Percentiles rank a stretch among this genome's conserved stretches.
Conservation (phyloP, 2,888 invertebrate genomes). For the Dione vanillae region DNA sequence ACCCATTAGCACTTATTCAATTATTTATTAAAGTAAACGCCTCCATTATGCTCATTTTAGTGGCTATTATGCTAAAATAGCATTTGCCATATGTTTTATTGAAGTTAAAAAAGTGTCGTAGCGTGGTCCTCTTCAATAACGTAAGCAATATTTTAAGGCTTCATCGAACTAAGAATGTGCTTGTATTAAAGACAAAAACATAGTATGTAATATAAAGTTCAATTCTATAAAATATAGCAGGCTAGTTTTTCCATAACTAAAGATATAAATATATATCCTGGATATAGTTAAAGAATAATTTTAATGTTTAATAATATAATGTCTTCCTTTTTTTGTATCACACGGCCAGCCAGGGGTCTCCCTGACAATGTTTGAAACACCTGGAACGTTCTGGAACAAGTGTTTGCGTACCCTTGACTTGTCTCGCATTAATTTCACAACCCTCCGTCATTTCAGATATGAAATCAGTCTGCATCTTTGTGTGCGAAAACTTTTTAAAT, state of each 20-base stretch:
- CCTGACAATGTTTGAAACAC: constrained; percentile 39
- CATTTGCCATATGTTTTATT: constrained; percentile 1
- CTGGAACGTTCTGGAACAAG: constrained; percentile 36
- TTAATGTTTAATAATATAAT: constrained; percentile 38
- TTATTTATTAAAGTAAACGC: constrained; percentile 39
- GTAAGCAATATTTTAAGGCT: neutral
- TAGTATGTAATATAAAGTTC: neutral
- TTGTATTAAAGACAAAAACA: no score
- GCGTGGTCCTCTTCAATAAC: neutral
- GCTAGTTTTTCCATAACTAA: no score
- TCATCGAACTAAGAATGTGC: neutral
- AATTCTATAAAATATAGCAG: neutral
- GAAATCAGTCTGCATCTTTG: constrained; percentile 40
- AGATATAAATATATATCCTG: no score
- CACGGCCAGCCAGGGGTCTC: constrained; percentile 35
- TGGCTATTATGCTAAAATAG: constrained; percentile 23
- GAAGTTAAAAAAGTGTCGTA: neutral
- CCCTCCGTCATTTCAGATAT: constrained; percentile 42
- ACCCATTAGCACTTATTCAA: constrained; percentile 41
- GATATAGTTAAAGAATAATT: no score
- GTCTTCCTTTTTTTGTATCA: constrained; percentile 30
- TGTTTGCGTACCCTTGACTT: constrained; percentile 46
- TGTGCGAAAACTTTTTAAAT: constrained; percentile 26
- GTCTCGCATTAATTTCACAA: constrained; percentile 45
- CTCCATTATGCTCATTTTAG: constrained; percentile 37